A percentile compares a stretch with the other conserved stretches of the same genome.
Evolutionary conservation across 2,797 vertebrate species (phyloP).

Genomic region (Vireo griseus): DNA sequence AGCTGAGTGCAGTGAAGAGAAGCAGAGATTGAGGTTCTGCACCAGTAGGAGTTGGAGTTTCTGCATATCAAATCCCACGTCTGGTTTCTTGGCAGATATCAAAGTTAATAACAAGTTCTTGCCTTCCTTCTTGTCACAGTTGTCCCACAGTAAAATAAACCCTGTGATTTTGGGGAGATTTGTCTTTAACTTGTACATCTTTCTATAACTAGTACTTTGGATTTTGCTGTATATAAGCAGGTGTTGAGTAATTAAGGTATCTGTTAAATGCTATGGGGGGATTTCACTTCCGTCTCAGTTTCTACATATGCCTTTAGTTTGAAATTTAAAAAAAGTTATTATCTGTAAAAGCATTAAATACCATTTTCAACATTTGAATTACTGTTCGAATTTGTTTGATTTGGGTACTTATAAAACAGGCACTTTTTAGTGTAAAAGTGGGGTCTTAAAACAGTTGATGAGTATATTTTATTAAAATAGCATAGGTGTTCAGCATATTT

Average conservation of each 20-base stretch:
- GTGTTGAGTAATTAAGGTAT: not conserved
- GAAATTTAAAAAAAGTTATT: not conserved
- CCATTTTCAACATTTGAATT: not conserved
- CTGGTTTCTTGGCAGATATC: not conserved
- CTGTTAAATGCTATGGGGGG: not conserved
- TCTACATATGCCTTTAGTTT: not conserved
- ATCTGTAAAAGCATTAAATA: not conserved
- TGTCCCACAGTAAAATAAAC: not conserved
- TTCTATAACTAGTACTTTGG: not conserved
- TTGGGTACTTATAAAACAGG: not conserved
- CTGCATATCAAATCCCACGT: rapidly evolving
- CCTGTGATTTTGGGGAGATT: not conserved
- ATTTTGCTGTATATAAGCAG: not conserved
- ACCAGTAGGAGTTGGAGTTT: not conserved
- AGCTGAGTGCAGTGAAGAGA: not conserved
- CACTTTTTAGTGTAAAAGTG: not conserved
- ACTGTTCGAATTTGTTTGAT: not conserved
- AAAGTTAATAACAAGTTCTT: not conserved
- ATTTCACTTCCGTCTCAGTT: not conserved
- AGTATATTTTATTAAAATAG: not conserved
- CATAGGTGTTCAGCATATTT: not conserved
- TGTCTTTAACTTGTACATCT: not conserved
- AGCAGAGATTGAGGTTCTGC: not conserved
- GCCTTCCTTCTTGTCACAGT: not conserved
- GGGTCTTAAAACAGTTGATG: not conserved